Base-by-base conservation (phyloP, 92 coral and sea anemone species). In the Parazoanthus swiftii region DNA sequence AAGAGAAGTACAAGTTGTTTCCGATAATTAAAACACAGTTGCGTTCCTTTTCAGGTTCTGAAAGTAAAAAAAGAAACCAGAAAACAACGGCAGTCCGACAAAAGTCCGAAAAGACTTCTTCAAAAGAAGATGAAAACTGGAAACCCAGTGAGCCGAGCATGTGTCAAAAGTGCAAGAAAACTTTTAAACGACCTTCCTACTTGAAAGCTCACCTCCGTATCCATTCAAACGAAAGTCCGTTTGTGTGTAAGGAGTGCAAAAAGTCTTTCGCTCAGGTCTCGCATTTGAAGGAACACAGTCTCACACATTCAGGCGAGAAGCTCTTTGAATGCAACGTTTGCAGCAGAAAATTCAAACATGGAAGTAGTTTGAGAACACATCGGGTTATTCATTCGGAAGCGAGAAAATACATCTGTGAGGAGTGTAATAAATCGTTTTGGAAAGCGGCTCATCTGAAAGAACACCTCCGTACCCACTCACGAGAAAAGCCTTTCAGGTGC, bases 291-390 rank as follows among this genome's bases (percentile, higher is more conserved):
- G 76, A 72, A 33, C 76, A 72, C 76, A 1, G 20, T 33, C 76
- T 42, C 76, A 72, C 20, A 10, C 76, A 72, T 72, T 72, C 76
- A 13, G 76, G 76, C 8, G 76, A 72, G 8, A 72, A 72, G 76
- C 42, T 36, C 38, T 72, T 26, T 33, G 76, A 33, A 10, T 72
- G 76, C 42, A 72, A 72, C n/a, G 6, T 72, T 9, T 72, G 76
- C 18, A 72, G 6, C 18, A 72, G 23, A 43, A 72, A 36, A 72
- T 72, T 72, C 23, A 14, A 8, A 9, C 43, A 72, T 29, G 38
- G 20, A 72, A 72, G 76, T 72, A 72, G 18, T 72, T 72, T 72
- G 43, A 72, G 18, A 33, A 0, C 76, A 6, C 76, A 72, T 36
- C 76, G 10, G 38, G 38, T 15, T n/a, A 26, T 36, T 36, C 76